These are phyloP conservation scores for Camponotus pennsylvanicus DNA, from an alignment of 1,140 invertebrate species.

Conservation along the genomic window DNA sequence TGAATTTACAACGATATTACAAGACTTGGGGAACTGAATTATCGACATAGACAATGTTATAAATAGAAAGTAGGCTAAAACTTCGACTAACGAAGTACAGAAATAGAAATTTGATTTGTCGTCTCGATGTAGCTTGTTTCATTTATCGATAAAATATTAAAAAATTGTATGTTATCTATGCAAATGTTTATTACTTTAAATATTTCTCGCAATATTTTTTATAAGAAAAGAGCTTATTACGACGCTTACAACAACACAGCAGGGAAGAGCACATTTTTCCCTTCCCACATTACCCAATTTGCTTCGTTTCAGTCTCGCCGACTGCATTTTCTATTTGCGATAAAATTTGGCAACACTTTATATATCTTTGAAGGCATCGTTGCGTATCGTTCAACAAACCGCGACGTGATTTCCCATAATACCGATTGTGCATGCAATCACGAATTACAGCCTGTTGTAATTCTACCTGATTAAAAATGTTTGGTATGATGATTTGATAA, in stretches of 20 bases:
- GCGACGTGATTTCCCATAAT: slow-evolving; percentile 28
- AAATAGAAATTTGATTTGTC: background rate
- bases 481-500: slow-evolving; percentile 17
- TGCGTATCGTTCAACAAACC: slow-evolving; percentile 32
- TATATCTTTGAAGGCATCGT: slow-evolving; percentile 34
- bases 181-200: background rate
- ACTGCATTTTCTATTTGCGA: slow-evolving; percentile 34
- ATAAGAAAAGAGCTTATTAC: background rate
- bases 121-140: background rate
- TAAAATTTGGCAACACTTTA: slow-evolving; percentile 40
- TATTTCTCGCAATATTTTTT: background rate
- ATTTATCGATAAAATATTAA: background rate
- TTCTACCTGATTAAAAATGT: slow-evolving; percentile 17
- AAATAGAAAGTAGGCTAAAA: background rate
- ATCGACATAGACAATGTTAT: slow-evolving; percentile 11
- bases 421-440: no score
- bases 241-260: background rate
- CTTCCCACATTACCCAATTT: background rate
- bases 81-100: background rate
- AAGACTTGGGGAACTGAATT: slow-evolving; percentile 25
- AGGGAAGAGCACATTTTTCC: background rate
- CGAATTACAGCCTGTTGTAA: background rate
- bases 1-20: background rate
- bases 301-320: background rate
- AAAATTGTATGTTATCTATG: background rate